Evolutionary conservation across 92 coral and sea anemone genomes (phyloP), one percentile per base, ranked within the genome.

Genomic region (Parazoanthus swiftii): DNA sequence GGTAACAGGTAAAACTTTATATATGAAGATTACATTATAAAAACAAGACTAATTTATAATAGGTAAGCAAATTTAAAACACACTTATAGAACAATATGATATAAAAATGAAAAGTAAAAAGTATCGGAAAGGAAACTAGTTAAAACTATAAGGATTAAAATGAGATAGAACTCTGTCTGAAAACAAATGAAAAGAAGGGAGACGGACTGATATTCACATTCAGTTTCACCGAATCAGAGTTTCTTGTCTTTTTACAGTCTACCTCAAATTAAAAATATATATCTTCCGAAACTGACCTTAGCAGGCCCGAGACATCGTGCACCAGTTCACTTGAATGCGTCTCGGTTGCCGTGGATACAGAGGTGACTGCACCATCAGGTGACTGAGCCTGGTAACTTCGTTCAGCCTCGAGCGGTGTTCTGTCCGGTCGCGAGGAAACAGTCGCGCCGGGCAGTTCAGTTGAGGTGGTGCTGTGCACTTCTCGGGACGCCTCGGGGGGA

Each of bases 401-500:
- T 29, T 85, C 35, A 33, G 85, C 76, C 36, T 70, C 36, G 68
- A 79, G 58, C 33, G 33, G 33, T 7, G 91, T 39, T 18, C 35
- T 46, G 8, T 72, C 73, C 11, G 66, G 23, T 76, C 29, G 75
- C 20, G 39, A 86, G 8, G 68, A 20, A 80, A 68, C 74, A 77
- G 74, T 46, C 58, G 67, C 66, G 5, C 90, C 65, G 16, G 88
- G 90, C 15, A 91, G 74, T 76, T 93, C 94, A 10, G 86, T 81
- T 10, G 92, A 89, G 21, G 99, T 96, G 38, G 98, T 93, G 50
- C 94, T 93, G 7, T 98, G 97, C 44, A 93, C 85, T 65, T 93
- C 98, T 3, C 95, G 89, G 14, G 88, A 65, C 42, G 95, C 86
- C 59, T 83, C 86, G 93, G 82, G 91, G 36, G 89, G 76, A 44